Evolutionary conservation across 2,888 invertebrate genomes (phyloP).

Genomic region (Torymus aiolomorphi): DNA sequence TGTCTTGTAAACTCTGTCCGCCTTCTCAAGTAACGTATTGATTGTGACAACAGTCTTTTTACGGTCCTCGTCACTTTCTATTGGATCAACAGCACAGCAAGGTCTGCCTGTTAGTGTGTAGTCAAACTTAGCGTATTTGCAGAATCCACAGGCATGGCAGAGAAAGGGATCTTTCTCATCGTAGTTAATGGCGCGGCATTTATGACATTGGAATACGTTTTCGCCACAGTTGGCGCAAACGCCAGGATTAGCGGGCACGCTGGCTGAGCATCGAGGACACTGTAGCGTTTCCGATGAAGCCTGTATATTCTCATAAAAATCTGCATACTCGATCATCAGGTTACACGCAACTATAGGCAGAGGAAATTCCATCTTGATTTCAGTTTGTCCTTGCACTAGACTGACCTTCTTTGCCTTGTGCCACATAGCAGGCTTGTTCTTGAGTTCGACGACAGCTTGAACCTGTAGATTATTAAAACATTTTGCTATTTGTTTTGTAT

Average conservation of each 20-base stretch:
- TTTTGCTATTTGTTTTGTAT: neutral
- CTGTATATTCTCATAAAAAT: constrained; percentile 97
- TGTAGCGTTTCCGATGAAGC: constrained; percentile 95
- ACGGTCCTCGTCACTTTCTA: constrained; percentile 96
- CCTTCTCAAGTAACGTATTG: constrained; percentile 93
- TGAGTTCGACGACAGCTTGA: constrained; percentile 97
- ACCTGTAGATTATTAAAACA: constrained; percentile 21
- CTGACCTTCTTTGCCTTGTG: constrained; percentile 96
- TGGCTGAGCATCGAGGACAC: constrained; percentile 96
- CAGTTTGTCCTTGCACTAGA: constrained; percentile 93
- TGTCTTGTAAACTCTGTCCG: constrained; percentile 94
- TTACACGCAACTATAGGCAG: constrained; percentile 98
- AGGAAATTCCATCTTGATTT: constrained; percentile 97
- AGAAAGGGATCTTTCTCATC: constrained; percentile 99
- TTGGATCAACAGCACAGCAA: constrained; percentile 97
- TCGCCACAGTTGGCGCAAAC: constrained; percentile 98
- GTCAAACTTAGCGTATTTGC: constrained; percentile 99
- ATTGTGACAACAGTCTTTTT: constrained; percentile 96
- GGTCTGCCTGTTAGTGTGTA: constrained; percentile 93
- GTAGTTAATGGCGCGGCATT: constrained; percentile 98
- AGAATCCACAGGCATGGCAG: constrained; percentile 99
- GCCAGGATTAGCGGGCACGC: constrained; percentile 97
- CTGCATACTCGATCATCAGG: constrained; percentile 98
- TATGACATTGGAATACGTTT: constrained; percentile 99
- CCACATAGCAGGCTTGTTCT: constrained; percentile 97